Evolutionary conservation across 1,140 invertebrate species (phyloP).

Genomic region (Drosophila subpulchrella): DNA sequence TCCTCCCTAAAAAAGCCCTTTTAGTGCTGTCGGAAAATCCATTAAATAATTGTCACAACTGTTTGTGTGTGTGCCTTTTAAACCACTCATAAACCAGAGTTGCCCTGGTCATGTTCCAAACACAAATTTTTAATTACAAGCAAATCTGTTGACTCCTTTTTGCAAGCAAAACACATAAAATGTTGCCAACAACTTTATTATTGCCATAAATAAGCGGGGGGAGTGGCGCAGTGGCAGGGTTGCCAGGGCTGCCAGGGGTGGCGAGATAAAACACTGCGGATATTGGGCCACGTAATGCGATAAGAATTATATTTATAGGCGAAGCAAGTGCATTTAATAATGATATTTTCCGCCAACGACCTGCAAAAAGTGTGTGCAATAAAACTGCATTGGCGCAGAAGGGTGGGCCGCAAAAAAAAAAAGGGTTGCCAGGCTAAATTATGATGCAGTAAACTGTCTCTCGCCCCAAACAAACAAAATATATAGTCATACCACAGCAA

Average conservation of each 20-base stretch:
- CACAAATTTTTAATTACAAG: slow-evolving; percentile 51
- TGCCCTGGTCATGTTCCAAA: slow-evolving; percentile 1
- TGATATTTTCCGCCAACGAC: slow-evolving; percentile 46
- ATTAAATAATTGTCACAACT: slow-evolving; percentile 21
- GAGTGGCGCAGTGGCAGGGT: not conserved
- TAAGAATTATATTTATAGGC: slow-evolving; percentile 60
- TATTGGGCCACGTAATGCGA: slow-evolving; percentile 50
- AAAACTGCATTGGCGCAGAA: slow-evolving; percentile 20
- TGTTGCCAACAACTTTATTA: slow-evolving; percentile 54
- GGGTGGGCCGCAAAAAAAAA: slow-evolving; percentile 2
- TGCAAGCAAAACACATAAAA: slow-evolving; percentile 36
- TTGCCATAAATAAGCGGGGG: slow-evolving; percentile 51
- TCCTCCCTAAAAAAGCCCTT: not conserved
- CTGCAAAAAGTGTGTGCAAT: slow-evolving; percentile 38
- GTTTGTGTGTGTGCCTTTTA: slow-evolving; percentile 10
- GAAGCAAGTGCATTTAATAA: slow-evolving; percentile 58
- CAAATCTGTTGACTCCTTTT: slow-evolving; percentile 47
- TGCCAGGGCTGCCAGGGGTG: slow-evolving; percentile 19
- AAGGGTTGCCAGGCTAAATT: slow-evolving; percentile 48
- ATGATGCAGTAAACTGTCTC: slow-evolving; percentile 50
- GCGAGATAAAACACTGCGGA: slow-evolving; percentile 44
- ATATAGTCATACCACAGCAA: not conserved
- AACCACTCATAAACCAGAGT: slow-evolving; percentile 23
- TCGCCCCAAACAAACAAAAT: not conserved
- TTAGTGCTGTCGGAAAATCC: not conserved